phyloP scores from a whole-genome alignment of 2,113 vertebrate species.

The Centropristis striata region DNA sequence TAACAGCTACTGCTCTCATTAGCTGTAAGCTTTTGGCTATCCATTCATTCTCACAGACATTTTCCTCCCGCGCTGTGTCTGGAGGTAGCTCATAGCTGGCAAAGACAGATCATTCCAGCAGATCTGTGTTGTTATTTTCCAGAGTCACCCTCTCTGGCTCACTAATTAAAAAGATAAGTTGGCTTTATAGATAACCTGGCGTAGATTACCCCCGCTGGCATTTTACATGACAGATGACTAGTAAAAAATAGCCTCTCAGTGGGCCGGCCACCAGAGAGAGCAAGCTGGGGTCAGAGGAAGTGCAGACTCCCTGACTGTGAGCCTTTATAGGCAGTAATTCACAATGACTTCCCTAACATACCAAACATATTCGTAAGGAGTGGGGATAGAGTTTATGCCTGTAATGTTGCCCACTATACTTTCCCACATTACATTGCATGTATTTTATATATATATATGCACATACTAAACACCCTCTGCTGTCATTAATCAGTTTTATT shows the following conservation, averaged over 20 bases:
- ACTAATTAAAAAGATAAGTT: slow-evolving; percentile 75
- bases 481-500: background rate
- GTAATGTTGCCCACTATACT: background rate
- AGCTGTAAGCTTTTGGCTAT: slow-evolving; percentile 36
- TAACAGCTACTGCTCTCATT: slow-evolving; percentile 41
- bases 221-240: slow-evolving; percentile 68
- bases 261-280: slow-evolving; percentile 64
- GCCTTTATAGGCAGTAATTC: slow-evolving; percentile 61
- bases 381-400: background rate
- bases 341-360: slow-evolving; percentile 43
- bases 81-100: slow-evolving; percentile 19
- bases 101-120: slow-evolving; percentile 58
- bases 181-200: slow-evolving; percentile 72
- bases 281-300: slow-evolving; percentile 70
- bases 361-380: slow-evolving; percentile 39
- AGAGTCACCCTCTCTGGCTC: slow-evolving; percentile 53
- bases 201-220: slow-evolving; percentile 62
- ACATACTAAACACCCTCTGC: background rate
- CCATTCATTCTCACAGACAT: slow-evolving; percentile 40
- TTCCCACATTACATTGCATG: background rate
- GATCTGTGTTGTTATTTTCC: slow-evolving; percentile 68
- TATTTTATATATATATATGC: background rate
- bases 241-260: slow-evolving; percentile 66
- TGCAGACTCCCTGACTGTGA: slow-evolving; percentile 61
- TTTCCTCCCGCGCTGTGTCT: slow-evolving; percentile 46